Conservation (phyloP, 2,113 vertebrate species). For the Eudyptes chrysolophus region DNA sequence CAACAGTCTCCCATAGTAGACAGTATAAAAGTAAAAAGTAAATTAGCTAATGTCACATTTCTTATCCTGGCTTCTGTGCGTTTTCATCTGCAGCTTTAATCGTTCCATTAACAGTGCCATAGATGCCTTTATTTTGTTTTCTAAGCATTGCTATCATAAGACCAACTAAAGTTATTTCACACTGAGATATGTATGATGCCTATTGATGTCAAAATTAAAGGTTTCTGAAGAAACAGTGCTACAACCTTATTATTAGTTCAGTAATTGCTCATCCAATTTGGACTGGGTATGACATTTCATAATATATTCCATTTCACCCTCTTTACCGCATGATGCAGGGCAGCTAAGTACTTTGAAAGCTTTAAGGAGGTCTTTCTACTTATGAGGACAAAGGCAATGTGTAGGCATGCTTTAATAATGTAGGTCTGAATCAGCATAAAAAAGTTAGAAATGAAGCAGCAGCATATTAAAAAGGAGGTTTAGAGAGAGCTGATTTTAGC, state of each 20-base stretch:
- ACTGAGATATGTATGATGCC: neutral
- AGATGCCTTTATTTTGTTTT: slow-evolving; percentile 5
- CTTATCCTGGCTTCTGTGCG: neutral
- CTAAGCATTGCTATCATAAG: neutral
- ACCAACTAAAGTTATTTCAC: slow-evolving; percentile 7
- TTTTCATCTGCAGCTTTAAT: slow-evolving; percentile 8
- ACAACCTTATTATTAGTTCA: slow-evolving; percentile 45
- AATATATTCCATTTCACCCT: slow-evolving; percentile 45
- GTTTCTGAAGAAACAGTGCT: slow-evolving; percentile 36
- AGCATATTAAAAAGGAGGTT: neutral
- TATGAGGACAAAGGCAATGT: neutral
- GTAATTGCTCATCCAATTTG: slow-evolving; percentile 50
- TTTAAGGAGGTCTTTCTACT: slow-evolving; percentile 33
- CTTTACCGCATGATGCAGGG: neutral
- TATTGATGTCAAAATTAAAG: slow-evolving; percentile 56
- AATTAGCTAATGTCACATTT: neutral
- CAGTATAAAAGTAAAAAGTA: neutral
- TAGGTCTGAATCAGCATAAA: neutral
- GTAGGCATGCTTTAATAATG: neutral
- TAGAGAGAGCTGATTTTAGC: neutral
- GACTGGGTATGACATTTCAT: slow-evolving; percentile 20
- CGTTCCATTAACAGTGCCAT: neutral
- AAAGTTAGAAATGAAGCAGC: neutral
- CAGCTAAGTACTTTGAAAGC: slow-evolving; percentile 17
- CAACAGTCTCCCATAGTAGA: neutral